Conservation (phyloP, 92 coral and sea anemone species). For the Phenganax subtilis region DNA sequence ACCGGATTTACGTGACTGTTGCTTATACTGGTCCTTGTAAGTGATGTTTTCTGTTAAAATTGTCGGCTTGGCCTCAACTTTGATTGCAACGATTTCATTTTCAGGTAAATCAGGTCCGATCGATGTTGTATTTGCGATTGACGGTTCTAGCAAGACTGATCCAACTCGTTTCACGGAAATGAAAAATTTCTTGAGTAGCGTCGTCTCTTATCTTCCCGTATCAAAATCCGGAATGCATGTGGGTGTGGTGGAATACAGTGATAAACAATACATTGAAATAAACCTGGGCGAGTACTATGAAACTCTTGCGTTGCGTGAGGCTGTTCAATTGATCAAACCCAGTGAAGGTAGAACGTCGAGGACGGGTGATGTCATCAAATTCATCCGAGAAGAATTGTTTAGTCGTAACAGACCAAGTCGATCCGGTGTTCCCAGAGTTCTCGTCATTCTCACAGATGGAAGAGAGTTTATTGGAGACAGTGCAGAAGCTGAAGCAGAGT, state of each 20-base stretch:
- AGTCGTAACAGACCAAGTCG: not conserved
- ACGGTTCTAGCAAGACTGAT: conserved; percentile 35
- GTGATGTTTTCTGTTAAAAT: conserved; percentile 38
- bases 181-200: conserved; percentile 20
- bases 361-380: conserved; percentile 13
- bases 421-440: conserved; percentile 36
- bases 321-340: conserved; percentile 21
- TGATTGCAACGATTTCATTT: no score
- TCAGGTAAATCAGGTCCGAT: conserved; percentile 38
- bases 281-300: conserved; percentile 19
- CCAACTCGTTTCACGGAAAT: conserved; percentile 26
- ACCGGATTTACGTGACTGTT: conserved; percentile 63
- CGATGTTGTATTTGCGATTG: conserved; percentile 33
- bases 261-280: conserved; percentile 27
- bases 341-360: conserved; percentile 24
- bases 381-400: conserved; percentile 12
- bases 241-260: conserved; percentile 38
- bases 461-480: conserved; percentile 30
- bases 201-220: conserved; percentile 26
- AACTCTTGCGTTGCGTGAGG: not conserved
- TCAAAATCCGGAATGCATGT: conserved; percentile 27
- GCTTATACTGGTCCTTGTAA: conserved; percentile 79
- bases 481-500: conserved; percentile 21
- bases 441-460: conserved; percentile 43
- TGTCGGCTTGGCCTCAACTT: conserved; percentile 31